These are phyloP conservation scores for Bujurquina vittata DNA, from an alignment of 2,113 vertebrate genomes.

Conservation along the genomic window DNA sequence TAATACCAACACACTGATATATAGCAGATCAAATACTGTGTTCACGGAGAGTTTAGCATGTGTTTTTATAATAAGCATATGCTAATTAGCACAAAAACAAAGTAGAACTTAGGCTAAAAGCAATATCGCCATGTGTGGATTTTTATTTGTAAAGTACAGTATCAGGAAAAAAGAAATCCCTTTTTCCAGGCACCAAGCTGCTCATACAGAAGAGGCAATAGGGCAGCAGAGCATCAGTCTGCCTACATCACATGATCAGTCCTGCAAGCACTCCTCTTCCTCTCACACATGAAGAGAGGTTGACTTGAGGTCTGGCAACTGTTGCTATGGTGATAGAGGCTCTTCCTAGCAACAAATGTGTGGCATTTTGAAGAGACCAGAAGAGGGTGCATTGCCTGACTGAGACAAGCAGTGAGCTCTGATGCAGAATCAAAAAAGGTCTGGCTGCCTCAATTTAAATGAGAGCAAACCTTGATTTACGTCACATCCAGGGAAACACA, in stretches of 20 bases:
- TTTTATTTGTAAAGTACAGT: not conserved
- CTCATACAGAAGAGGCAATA: not conserved
- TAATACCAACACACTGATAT: not conserved
- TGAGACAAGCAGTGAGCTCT: not conserved
- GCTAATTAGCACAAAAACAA: not conserved
- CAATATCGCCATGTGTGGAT: not conserved
- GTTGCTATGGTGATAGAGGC: constrained; percentile 77
- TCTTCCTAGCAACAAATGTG: constrained; percentile 78
- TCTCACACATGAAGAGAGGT: constrained; percentile 71
- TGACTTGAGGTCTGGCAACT: constrained; percentile 51
- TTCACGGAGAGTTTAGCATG: not conserved
- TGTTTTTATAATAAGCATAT: not conserved
- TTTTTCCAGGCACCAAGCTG: not conserved
- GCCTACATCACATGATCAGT: constrained; percentile 63
- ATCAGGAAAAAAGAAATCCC: not conserved
- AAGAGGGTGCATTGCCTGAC: not conserved
- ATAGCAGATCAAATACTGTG: not conserved
- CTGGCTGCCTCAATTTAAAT: not conserved
- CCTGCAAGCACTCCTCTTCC: constrained; percentile 53
- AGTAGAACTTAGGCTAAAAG: not conserved
- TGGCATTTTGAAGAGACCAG: constrained; percentile 21
- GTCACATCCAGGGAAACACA: not conserved
- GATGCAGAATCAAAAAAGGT: not conserved
- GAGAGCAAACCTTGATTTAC: not conserved
- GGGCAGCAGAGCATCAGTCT: not conserved